Conservation (phyloP, 1,140 invertebrate genomes). For the Atopsyche davidsoni region DNA sequence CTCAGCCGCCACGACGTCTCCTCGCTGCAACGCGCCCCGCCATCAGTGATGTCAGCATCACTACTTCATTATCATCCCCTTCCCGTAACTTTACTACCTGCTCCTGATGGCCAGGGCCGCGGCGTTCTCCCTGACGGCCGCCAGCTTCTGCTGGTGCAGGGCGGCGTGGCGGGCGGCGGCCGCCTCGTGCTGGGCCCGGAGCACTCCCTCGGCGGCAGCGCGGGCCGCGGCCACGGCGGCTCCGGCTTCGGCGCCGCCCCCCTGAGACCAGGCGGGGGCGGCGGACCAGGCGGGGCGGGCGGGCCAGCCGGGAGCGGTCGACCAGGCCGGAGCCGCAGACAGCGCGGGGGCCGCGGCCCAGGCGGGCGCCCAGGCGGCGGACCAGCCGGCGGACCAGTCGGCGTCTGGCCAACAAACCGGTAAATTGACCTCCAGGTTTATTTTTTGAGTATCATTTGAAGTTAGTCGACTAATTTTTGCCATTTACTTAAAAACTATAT, state of each 20-base stretch:
- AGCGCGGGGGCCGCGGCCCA: not conserved
- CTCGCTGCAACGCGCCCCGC: constrained; percentile 11
- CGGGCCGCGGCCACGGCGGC: constrained; percentile 22
- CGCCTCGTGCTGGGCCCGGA: constrained; percentile 23
- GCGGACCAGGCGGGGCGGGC: not conserved
- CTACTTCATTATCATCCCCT: not conserved
- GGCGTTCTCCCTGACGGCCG: constrained; percentile 22
- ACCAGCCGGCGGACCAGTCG: not conserved
- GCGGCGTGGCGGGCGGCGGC: constrained; percentile 20
- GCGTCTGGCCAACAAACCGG: not conserved
- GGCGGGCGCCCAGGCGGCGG: not conserved
- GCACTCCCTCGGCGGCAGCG: constrained; percentile 23
- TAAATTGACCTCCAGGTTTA: not conserved
- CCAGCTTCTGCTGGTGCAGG: constrained; percentile 22
- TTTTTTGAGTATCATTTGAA: too few species aligned
- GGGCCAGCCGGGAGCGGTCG: not conserved
- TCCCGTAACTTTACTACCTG: constrained; percentile 13
- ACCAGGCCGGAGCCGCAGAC: not conserved
- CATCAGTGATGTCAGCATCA: not conserved
- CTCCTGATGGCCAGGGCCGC: constrained; percentile 23
- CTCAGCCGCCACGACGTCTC: constrained; percentile 16
- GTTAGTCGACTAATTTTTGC: too few species aligned
- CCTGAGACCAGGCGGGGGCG: constrained; percentile 4
- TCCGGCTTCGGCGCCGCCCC: constrained; percentile 11
- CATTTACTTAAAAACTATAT: too few species aligned